Evolutionary conservation across 2,888 invertebrate species (phyloP).

Genomic region (Tinea pellionella): DNA sequence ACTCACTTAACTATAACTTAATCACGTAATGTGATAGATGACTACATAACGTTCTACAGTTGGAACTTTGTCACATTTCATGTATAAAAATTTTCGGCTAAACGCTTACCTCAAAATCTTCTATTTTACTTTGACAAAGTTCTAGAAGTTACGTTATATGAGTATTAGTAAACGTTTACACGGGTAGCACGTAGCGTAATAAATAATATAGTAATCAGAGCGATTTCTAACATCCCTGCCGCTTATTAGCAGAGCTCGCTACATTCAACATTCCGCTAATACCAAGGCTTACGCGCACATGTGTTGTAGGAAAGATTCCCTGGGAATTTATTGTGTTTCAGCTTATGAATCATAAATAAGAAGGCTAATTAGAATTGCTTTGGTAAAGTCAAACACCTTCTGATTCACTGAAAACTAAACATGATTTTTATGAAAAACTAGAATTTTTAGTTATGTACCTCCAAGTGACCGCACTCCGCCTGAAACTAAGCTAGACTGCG

Average conservation of each 20-base stretch:
- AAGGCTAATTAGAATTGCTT: conserved; percentile 60
- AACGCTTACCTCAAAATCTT: background rate
- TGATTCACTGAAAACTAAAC: background rate
- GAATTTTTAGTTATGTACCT: no score
- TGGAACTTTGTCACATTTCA: conserved; percentile 38
- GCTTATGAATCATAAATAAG: conserved; percentile 70
- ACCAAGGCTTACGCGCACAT: conserved; percentile 63
- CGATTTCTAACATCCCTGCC: conserved; percentile 67
- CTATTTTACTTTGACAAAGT: conserved; percentile 33
- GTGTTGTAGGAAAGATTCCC: conserved; percentile 60
- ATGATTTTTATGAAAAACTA: no score
- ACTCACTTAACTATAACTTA: conserved; percentile 58
- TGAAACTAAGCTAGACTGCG: no score
- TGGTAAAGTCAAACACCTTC: conserved; percentile 16
- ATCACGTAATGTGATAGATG: conserved; percentile 59
- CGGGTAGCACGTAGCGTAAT: conserved; percentile 66
- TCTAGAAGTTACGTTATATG: conserved; percentile 44
- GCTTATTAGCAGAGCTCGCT: conserved; percentile 64
- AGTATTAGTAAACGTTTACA: conserved; percentile 68
- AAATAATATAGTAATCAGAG: conserved; percentile 70
- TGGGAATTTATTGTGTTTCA: conserved; percentile 64
- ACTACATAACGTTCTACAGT: conserved; percentile 28
- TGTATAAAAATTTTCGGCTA: background rate
- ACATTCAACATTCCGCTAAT: conserved; percentile 66
- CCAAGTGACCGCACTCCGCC: no score